Evolutionary conservation across 2,797 vertebrate genomes (phyloP), one percentile per base, ranked within the genome.

Genomic region (Odontamblyopus lacepedii): DNA sequence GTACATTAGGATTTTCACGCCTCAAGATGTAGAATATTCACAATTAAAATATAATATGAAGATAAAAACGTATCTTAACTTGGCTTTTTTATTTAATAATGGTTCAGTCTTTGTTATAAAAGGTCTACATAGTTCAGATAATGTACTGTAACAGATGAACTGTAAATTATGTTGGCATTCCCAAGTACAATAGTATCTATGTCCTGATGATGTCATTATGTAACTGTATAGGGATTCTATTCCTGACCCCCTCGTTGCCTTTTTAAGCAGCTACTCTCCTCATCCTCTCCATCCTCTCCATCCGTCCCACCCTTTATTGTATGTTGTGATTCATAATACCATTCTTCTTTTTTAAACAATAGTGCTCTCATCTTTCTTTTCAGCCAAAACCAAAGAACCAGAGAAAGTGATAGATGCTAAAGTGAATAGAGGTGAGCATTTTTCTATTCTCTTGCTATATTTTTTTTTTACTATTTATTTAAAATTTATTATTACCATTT

Each of bases 371-470:
- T 75, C 65, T 82, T 89, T 82, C 70, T 87, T 62, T 82, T 93
- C 91, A 99, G 97, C 94, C 88, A 99, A 97, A 96, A 94, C 94
- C 93, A 99, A 95, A 95, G 97, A 98, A 90, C 94, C 95, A 29
- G 97, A 97, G 84, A 96, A 93, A 92, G 91, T 88, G 74, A 83
- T 92, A 30, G 96, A 98, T 89, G 86, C 89, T 81, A 96, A 94
- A 93, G 86, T 92, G 84, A 87, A 90, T 86, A 95, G 93, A 96
- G 95, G 98, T 99, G 92, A 96, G 94, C 85, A 76, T 30, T 48
- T 63, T 23, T 1, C 73, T 67, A 19, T 32, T 2, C 55, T 38
- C 35, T 38, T 38, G 6, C 7, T 7, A 8, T 35, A 6, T 35
- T 35, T 35, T 35, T 35, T 35, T 35, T 4, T 3, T 30, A 30